phyloP scores from a whole-genome alignment of 2,888 invertebrate species.

The Eristalis pertinax region DNA sequence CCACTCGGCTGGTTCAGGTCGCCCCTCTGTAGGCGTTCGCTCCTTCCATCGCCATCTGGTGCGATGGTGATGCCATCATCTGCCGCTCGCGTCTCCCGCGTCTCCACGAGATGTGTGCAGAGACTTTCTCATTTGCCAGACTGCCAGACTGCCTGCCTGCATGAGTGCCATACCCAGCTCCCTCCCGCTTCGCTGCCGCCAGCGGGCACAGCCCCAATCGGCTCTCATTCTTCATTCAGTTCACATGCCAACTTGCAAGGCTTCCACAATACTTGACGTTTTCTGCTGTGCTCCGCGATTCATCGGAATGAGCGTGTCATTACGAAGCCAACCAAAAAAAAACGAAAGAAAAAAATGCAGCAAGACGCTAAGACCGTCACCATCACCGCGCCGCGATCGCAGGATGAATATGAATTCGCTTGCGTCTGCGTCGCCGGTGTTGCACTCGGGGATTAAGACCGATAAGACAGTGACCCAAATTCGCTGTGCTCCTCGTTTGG shows the following conservation, averaged over 20 bases:
- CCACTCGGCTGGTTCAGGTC: slow-evolving; percentile 15
- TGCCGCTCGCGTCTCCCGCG: neutral
- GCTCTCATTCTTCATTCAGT: slow-evolving; percentile 52
- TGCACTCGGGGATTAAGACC: slow-evolving; percentile 36
- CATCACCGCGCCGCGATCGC: slow-evolving; percentile 43
- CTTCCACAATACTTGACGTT: slow-evolving; percentile 34
- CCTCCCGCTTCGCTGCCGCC: slow-evolving; percentile 18
- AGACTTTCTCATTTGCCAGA: slow-evolving; percentile 27
- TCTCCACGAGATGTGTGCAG: neutral
- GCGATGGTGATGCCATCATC: neutral
- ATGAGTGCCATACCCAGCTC: slow-evolving; percentile 48
- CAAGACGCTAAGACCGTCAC: slow-evolving; percentile 25
- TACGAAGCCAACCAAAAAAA: slow-evolving; percentile 49
- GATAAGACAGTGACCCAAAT: slow-evolving; percentile 67
- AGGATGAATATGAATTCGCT: slow-evolving; percentile 59
- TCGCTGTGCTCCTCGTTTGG: slow-evolving; percentile 18
- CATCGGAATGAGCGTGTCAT: slow-evolving; percentile 58
- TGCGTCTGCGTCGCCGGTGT: neutral
- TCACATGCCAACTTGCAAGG: slow-evolving; percentile 57
- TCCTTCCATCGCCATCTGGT: neutral
- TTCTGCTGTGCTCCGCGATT: neutral
- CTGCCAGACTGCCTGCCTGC: slow-evolving; percentile 68
- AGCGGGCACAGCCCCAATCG: neutral
- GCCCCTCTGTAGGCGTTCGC: slow-evolving; percentile 53
- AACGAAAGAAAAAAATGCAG: no score